Evolutionary conservation across 2,113 vertebrate species (phyloP), one percentile per base, ranked within the genome.

Genomic region (Ophthalmolycus amberensis): DNA sequence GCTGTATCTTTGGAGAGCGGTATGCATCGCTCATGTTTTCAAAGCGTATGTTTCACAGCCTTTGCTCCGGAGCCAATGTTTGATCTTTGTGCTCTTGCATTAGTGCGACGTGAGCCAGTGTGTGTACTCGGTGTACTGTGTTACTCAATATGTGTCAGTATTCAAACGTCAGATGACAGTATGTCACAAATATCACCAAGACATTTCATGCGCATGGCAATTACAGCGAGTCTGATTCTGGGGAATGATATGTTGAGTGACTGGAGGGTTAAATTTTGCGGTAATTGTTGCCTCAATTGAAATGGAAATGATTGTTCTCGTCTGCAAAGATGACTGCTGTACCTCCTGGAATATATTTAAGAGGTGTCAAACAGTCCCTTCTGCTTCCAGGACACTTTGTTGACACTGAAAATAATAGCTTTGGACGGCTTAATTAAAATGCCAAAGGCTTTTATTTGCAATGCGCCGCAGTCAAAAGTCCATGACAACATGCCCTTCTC

Each of bases 351-450:
- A 89, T 85, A 82, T 86, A 79, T 91, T 88, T 85, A 85, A 82
- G 78, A 86, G 59, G 82, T 84, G 86, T 90, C 88, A 92, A 74
- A 81, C 59, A 65, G 54, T 85, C 82, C 70, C 72, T 48, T 11
- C 77, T 80, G 85, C 88, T 89, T 90, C 66, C 59, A 77, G 54
- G 83, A 89, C 83, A 90, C 56, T 85, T 83, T 89, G 89, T 86
- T 92, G 91, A 91, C 86, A 90, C 84, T 91, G 88, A 92, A 83
- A 90, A 86, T 90, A 91, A 93, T 90, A 22, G 67, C 71, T 91
- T 88, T 69, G 80, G 90, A 93, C 79, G 62, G 85, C 75, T 89
- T 83, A 89, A 93, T 93, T 90, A 93, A 92, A 91, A 90, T 80
- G 88, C 91, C 74, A 88, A 82, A 84, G 80, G 79, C 85, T 89